Evolutionary conservation across 2,797 vertebrate species (phyloP).

Genomic region (Remorina albescens): DNA sequence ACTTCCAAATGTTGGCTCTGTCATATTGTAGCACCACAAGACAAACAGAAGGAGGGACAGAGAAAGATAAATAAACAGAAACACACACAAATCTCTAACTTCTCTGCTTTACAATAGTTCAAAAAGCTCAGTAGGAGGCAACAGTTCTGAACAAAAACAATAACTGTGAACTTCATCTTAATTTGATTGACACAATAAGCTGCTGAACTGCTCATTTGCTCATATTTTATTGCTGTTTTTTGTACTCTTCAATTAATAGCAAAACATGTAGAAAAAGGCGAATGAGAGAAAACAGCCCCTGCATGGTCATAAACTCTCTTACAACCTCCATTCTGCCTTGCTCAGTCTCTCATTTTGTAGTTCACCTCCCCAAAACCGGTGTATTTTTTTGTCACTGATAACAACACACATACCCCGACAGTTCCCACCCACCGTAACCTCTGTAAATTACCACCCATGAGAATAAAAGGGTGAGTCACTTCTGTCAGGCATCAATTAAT

Average conservation of each 20-base stretch:
- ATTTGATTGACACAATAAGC: conserved; percentile 54
- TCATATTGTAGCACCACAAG: conserved; percentile 44
- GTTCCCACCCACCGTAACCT: conserved; percentile 54
- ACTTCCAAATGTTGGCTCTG: conserved; percentile 50
- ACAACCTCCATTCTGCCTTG: neutral
- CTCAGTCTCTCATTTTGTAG: conserved; percentile 10
- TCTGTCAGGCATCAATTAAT: conserved; percentile 57
- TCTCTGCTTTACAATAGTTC: conserved; percentile 38
- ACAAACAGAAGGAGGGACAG: conserved; percentile 42
- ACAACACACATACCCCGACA: conserved; percentile 14
- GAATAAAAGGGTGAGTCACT: conserved; percentile 71
- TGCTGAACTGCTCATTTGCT: conserved; percentile 5
- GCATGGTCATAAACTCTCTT: conserved; percentile 10
- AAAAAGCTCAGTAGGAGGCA: conserved; percentile 24
- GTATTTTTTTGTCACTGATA: conserved; percentile 20
- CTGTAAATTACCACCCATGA: conserved; percentile 64
- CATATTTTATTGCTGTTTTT: neutral
- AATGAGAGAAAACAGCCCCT: neutral
- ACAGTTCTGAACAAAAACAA: conserved; percentile 28
- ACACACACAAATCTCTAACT: neutral
- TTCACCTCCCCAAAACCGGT: neutral
- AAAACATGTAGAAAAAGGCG: neutral
- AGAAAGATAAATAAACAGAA: conserved; percentile 22
- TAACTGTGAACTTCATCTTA: conserved; percentile 34
- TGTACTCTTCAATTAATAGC: conserved; percentile 30